Evolutionary conservation across 1,140 invertebrate species (phyloP).

Genomic region (Drosophila seguyi): DNA sequence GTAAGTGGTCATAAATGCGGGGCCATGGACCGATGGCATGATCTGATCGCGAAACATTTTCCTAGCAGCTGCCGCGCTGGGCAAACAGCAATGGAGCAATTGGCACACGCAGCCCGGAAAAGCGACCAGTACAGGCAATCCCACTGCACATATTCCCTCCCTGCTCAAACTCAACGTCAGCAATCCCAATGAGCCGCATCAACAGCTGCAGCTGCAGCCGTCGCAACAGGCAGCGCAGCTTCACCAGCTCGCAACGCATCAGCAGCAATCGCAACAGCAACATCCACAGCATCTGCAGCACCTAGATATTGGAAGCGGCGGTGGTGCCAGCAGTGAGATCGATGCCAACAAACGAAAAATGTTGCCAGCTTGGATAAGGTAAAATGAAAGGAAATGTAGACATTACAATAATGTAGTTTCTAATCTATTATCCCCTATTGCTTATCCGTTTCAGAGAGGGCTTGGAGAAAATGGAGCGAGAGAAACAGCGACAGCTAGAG

Average conservation of each 20-base stretch:
- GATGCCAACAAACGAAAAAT: conserved; percentile 96
- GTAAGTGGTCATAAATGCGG: conserved; percentile 11
- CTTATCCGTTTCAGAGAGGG: conserved; percentile 85
- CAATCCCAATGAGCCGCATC: conserved; percentile 72
- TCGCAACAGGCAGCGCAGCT: conserved; percentile 4
- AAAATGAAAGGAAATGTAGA: not conserved
- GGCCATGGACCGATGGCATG: not conserved
- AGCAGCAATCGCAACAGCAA: conserved; percentile 27
- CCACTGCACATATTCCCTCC: conserved; percentile 80
- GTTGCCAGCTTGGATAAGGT: conserved; percentile 96
- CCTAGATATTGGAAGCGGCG: conserved; percentile 15
- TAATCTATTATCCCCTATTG: not conserved
- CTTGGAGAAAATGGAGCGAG: conserved; percentile 98
- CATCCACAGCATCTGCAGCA: conserved; percentile 12
- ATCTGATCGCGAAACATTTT: not conserved
- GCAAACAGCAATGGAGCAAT: conserved; percentile 55
- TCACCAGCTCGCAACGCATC: conserved; percentile 17
- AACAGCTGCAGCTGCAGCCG: conserved; percentile 40
- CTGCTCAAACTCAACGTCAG: conserved; percentile 76
- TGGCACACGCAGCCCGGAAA: conserved; percentile 41
- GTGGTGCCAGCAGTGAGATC: conserved; percentile 66
- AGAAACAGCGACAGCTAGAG: conserved; percentile 95
- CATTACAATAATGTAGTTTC: not conserved
- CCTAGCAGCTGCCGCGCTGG: conserved; percentile 11
- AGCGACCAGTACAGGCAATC: conserved; percentile 27